These are phyloP conservation scores for Falco punctatus DNA, from an alignment of 2,113 vertebrate genomes.

Conservation along the genomic window DNA sequence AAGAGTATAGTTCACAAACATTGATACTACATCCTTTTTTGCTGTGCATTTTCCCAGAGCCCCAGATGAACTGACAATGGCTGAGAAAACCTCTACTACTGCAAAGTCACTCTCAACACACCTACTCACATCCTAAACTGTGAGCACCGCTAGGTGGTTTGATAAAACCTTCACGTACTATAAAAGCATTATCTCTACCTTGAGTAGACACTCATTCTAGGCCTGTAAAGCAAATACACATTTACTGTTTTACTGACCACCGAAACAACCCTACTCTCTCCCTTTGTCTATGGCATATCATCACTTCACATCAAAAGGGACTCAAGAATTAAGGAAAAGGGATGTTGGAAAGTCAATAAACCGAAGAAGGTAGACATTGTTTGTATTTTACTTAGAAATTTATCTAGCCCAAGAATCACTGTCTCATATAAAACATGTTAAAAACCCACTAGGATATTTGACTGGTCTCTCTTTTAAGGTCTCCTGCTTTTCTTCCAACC, in stretches of 20 bases:
- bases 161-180: background rate
- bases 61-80: background rate
- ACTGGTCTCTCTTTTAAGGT: background rate
- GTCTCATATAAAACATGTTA: background rate
- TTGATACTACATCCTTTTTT: background rate
- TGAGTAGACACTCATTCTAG: background rate
- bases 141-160: rapidly evolving
- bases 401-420: background rate
- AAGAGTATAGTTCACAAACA: background rate
- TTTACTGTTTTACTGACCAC: background rate
- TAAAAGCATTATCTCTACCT: background rate
- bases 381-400: background rate
- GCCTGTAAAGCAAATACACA: background rate
- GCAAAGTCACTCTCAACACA: background rate
- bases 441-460: background rate
- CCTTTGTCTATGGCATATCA: background rate
- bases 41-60: background rate
- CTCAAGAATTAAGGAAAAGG: background rate
- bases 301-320: background rate
- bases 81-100: background rate
- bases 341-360: background rate
- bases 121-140: background rate
- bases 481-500: background rate
- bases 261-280: background rate
- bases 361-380: background rate